Conservation (phyloP, 2,888 invertebrate genomes). For the Lasioglossum calceatum region DNA sequence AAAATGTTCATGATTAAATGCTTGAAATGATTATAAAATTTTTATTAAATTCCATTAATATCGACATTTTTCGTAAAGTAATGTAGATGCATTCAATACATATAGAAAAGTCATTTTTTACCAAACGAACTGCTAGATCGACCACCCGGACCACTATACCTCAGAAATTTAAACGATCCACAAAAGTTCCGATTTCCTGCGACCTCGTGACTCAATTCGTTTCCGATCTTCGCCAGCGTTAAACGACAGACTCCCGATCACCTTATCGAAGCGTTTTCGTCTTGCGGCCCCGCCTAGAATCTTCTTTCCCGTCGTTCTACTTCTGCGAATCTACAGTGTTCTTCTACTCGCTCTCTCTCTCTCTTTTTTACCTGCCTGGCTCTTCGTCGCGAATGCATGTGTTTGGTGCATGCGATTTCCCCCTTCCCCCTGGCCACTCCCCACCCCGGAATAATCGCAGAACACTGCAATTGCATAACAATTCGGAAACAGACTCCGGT, state of each 20-base stretch:
- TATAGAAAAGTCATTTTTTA: too few species aligned
- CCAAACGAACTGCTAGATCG: too few species aligned
- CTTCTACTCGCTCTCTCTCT: slow-evolving; percentile 7
- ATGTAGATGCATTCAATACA: too few species aligned
- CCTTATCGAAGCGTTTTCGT: slow-evolving; percentile 31
- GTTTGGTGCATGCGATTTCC: neutral
- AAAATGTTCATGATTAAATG: too few species aligned
- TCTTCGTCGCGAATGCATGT: neutral
- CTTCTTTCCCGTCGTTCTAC: neutral
- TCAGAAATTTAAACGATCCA: neutral
- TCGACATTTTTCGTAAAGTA: too few species aligned
- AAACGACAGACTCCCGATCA: neutral
- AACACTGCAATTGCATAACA: slow-evolving; percentile 39
- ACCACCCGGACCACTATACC: too few species aligned
- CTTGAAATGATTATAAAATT: too few species aligned
- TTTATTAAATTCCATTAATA: too few species aligned
- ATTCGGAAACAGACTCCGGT: neutral
- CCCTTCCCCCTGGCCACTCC: neutral
- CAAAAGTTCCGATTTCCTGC: neutral
- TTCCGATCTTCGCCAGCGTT: neutral
- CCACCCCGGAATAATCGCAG: neutral
- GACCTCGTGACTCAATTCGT: neutral
- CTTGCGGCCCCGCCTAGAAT: slow-evolving; percentile 28
- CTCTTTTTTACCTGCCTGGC: neutral
- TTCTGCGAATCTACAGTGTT: neutral